These are phyloP conservation scores for Turdus rufiventris DNA, from an alignment of 2,113 vertebrate genomes.

Conservation along the genomic window DNA sequence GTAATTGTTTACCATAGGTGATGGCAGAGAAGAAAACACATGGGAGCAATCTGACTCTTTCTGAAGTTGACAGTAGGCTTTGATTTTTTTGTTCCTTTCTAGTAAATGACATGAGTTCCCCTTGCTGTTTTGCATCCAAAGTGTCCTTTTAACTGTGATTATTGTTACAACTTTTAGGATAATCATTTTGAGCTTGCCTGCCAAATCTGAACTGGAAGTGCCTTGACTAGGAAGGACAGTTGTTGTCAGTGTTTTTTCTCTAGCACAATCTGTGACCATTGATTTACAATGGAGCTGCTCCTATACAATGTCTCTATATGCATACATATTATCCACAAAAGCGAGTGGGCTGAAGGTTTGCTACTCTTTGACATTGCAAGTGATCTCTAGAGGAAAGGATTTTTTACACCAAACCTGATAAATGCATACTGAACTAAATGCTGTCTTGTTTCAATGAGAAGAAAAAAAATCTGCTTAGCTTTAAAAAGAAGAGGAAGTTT, in stretches of 20 bases:
- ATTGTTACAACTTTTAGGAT: neutral
- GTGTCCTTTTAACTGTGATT: neutral
- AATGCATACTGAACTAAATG: neutral
- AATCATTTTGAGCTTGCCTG: neutral
- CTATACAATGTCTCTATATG: neutral
- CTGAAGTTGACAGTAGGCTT: neutral
- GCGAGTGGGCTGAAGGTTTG: neutral
- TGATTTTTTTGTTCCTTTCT: neutral
- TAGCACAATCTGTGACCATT: neutral
- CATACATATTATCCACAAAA: neutral
- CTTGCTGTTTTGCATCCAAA: neutral
- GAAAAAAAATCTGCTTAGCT: neutral
- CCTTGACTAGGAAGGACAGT: neutral
- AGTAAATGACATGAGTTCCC: neutral
- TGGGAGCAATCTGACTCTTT: neutral
- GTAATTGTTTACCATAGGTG: neutral
- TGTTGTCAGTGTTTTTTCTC: neutral
- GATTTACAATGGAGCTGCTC: neutral
- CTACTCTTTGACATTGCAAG: neutral
- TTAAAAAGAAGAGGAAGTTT: neutral
- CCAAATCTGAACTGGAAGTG: neutral
- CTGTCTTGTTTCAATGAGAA: neutral
- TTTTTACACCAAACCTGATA: neutral
- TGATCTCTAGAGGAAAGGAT: neutral
- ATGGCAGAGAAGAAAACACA: neutral